These are phyloP conservation scores for Zygaena filipendulae DNA, from an alignment of 2,888 invertebrate genomes.

Conservation along the genomic window DNA sequence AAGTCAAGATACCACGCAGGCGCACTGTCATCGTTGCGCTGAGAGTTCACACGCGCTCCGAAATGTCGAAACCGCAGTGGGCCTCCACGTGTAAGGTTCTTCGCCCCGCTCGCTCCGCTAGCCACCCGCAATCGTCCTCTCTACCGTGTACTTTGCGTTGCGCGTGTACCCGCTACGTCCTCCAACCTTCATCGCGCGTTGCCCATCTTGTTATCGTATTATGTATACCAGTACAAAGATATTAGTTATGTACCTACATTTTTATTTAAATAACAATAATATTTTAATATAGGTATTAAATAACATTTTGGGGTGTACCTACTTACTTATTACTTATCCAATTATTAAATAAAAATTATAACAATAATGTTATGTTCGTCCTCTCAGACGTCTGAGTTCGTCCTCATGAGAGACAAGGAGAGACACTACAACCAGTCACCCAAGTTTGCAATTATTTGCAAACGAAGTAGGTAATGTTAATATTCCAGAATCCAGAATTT, in stretches of 20 bases:
- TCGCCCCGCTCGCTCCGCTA: constrained; percentile 4
- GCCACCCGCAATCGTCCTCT: neutral
- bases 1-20: constrained; percentile 46
- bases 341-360: too few relatives aligned
- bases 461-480: too few relatives aligned
- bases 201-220: neutral
- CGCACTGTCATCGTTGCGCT: constrained; percentile 36
- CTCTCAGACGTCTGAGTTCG: too few relatives aligned
- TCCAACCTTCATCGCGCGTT: constrained; percentile 30
- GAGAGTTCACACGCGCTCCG: constrained; percentile 57
- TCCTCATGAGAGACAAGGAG: too few relatives aligned
- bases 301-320: too few relatives aligned
- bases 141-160: neutral
- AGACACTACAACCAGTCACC: too few relatives aligned
- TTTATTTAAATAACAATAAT: neutral
- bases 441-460: too few relatives aligned
- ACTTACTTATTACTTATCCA: too few relatives aligned
- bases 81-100: constrained; percentile 61
- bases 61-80: constrained; percentile 56
- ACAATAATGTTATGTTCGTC: too few relatives aligned
- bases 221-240: neutral
- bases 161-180: constrained; percentile 13
- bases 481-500: too few relatives aligned
- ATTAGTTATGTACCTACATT: neutral
- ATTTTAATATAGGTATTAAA: neutral